phyloP scores from a whole-genome alignment of 2,797 vertebrate genomes.

The Arnoldichthys spilopterus region DNA sequence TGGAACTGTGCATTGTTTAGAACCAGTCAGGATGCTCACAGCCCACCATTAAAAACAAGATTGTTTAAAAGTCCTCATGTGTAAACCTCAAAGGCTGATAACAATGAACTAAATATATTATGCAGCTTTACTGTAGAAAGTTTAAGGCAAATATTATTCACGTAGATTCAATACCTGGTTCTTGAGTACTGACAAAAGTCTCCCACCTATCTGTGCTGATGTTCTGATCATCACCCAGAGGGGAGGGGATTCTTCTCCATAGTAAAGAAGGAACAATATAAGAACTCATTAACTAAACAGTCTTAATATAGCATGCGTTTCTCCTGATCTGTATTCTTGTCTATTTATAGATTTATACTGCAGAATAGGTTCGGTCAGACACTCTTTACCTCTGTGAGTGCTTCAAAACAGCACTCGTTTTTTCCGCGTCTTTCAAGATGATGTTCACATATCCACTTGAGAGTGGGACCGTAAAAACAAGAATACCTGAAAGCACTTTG shows the following conservation, averaged over 20 bases:
- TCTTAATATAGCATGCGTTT: background rate
- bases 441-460: background rate
- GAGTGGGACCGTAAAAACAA: background rate
- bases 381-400: background rate
- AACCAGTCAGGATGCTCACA: no score
- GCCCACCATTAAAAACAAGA: no score
- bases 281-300: background rate
- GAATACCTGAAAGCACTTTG: background rate
- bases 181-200: background rate
- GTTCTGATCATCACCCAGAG: background rate
- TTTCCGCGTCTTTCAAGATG: background rate
- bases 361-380: background rate
- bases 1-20: no score
- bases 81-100: no score
- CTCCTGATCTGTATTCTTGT: background rate
- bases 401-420: background rate
- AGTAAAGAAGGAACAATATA: background rate
- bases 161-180: background rate
- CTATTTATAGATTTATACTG: background rate
- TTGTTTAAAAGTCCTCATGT: no score
- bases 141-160: background rate
- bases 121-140: no score
- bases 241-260: background rate
- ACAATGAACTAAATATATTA: no score
- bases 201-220: background rate